Percentiles rank a stretch among this genome's conserved stretches.
phyloP scores from a whole-genome alignment of 2,113 vertebrate genomes.

The Dascyllus trimaculatus region DNA sequence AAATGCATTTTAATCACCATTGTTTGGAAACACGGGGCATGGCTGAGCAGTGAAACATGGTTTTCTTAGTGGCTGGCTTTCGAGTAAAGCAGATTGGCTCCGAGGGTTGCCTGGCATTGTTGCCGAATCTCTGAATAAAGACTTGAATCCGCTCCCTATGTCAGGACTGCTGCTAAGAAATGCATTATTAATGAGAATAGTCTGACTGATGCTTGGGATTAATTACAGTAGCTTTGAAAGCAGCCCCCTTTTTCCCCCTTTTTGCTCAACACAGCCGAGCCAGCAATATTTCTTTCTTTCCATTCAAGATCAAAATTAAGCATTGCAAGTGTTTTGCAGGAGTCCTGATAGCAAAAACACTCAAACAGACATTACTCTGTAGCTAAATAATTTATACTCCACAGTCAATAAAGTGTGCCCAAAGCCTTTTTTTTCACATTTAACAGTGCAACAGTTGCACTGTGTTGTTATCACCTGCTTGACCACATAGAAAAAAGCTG shows the following conservation, averaged over 20 bases:
- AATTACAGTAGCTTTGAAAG: conserved; percentile 74
- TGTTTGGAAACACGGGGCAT: conserved; percentile 1
- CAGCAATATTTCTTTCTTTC: conserved; percentile 22
- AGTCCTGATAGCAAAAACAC: conserved; percentile 12
- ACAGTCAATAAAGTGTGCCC: not conserved
- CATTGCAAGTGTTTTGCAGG: conserved; percentile 6
- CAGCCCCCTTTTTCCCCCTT: not conserved
- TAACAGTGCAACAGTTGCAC: conserved; percentile 24
- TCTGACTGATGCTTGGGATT: conserved; percentile 71
- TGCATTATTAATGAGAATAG: conserved; percentile 78
- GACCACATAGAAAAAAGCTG: conserved; percentile 32
- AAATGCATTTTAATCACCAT: conserved; percentile 3
- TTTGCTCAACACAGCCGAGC: conserved; percentile 21
- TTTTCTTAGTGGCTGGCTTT: conserved; percentile 24
- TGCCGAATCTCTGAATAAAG: conserved; percentile 69
- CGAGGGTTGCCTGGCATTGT: conserved; percentile 64
- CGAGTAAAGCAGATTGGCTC: conserved; percentile 58
- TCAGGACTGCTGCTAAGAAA: conserved; percentile 68
- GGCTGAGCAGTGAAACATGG: conserved; percentile 11
- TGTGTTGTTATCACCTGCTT: conserved; percentile 36
- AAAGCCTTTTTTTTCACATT: not conserved
- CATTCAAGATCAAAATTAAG: conserved; percentile 34
- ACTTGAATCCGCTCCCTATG: conserved; percentile 56
- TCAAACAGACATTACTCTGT: conserved; percentile 3
- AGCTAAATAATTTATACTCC: conserved; percentile 30